These are phyloP conservation scores for Ciona savignyi DNA, from an alignment of 23 tunicate species.

Conservation along the genomic window DNA sequence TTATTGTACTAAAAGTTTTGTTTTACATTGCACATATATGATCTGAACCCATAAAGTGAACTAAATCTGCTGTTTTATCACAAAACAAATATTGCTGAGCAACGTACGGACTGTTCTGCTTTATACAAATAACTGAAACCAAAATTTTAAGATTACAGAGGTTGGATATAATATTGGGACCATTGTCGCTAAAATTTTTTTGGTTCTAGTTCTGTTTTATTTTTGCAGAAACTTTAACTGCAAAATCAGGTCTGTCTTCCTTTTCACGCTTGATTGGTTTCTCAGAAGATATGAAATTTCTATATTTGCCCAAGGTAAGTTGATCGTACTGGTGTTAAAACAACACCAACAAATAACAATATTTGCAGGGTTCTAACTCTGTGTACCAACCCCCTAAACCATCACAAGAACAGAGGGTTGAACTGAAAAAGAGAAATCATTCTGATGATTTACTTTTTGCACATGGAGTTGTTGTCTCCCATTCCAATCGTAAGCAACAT, in stretches of 20 bases:
- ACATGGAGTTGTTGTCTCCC: constrained; percentile 29
- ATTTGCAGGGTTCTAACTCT: neutral
- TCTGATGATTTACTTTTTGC: neutral
- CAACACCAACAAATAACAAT: neutral
- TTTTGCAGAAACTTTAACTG: constrained; percentile 9
- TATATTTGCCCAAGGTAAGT: constrained; percentile 39
- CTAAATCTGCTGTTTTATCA: no score
- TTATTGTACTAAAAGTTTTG: neutral
- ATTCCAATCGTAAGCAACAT: neutral
- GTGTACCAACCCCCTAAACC: no score
- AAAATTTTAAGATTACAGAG: no score
- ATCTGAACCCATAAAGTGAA: no score
- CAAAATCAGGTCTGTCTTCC: constrained; percentile 26
- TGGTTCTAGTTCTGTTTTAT: neutral
- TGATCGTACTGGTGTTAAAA: neutral
- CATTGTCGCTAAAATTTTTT: no score
- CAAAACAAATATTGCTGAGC: no score
- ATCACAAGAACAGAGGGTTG: no score
- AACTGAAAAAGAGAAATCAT: no score
- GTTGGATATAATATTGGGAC: no score
- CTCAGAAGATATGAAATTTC: constrained; percentile 11
- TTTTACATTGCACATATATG: no score
- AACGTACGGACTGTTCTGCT: no score
- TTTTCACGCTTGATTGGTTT: constrained; percentile 59
- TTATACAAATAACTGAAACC: no score